Conservation (phyloP, 2,888 invertebrate species). For the Endotricha flammealis region DNA sequence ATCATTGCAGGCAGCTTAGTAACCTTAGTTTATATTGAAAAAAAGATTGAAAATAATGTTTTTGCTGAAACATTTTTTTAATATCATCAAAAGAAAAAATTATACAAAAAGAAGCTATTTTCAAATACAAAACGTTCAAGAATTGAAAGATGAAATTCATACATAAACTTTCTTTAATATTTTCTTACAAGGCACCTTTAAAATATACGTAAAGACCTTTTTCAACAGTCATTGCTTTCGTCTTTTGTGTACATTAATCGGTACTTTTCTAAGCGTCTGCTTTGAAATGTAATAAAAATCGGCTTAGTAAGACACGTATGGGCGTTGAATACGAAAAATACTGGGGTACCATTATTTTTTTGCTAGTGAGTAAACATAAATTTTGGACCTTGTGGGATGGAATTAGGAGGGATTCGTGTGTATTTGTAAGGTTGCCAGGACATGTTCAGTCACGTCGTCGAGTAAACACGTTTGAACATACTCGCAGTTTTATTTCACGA, state of each 20-base stretch:
- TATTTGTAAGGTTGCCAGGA: conserved; percentile 43
- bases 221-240: conserved; percentile 42
- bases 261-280: conserved; percentile 52
- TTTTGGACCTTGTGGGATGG: conserved; percentile 25
- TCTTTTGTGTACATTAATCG: conserved; percentile 54
- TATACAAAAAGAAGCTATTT: too few species aligned
- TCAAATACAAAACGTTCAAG: conserved; percentile 7
- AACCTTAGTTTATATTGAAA: too few species aligned
- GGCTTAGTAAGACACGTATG: conserved; percentile 61
- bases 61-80: too few species aligned
- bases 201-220: conserved; percentile 26
- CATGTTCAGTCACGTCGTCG: conserved; percentile 41
- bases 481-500: conserved; percentile 63
- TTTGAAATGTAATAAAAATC: conserved; percentile 71
- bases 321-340: conserved; percentile 48
- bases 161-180: conserved; percentile 3
- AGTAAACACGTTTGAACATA: conserved; percentile 57
- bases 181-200: conserved; percentile 9
- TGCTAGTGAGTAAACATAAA: conserved; percentile 16
- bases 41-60: too few species aligned
- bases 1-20: too few species aligned
- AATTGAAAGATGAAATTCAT: conserved; percentile 5
- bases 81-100: background rate
- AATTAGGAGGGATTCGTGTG: conserved; percentile 33
- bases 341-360: conserved; percentile 27